Evolutionary conservation across 2,888 invertebrate genomes (phyloP).

Genomic region (Tuta absoluta): DNA sequence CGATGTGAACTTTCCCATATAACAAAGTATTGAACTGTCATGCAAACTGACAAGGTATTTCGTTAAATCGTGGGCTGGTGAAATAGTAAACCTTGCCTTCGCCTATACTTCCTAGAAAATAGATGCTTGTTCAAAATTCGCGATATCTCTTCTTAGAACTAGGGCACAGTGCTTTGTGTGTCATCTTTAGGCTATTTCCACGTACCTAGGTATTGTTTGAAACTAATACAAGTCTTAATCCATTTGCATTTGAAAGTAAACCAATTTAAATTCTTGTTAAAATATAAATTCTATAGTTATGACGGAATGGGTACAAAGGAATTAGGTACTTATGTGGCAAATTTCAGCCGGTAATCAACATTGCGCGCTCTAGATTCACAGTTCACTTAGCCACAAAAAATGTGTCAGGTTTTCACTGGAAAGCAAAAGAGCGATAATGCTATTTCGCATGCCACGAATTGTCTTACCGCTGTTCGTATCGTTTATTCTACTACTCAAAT

Average conservation of each 20-base stretch:
- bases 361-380: constrained; percentile 1
- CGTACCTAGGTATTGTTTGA: constrained; percentile 1
- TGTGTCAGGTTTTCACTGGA: constrained; percentile 11
- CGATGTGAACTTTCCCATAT: neutral
- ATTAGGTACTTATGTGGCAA: constrained; percentile 7
- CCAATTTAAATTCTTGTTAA: constrained; percentile 8
- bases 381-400: constrained; percentile 1
- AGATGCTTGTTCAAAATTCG: constrained; percentile 33
- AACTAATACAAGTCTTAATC: neutral
- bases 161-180: constrained; percentile 20
- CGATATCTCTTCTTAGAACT: constrained; percentile 38
- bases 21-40: neutral
- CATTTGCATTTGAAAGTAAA: neutral
- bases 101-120: constrained; percentile 29
- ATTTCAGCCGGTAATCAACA: neutral
- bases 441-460: too few species aligned
- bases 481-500: too few species aligned
- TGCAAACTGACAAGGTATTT: neutral
- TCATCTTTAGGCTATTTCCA: neutral
- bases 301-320: neutral
- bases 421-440: neutral
- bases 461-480: too few species aligned
- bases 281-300: neutral
- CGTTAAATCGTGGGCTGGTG: constrained; percentile 4
- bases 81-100: constrained; percentile 18